Base-by-base conservation (phyloP, 2,797 vertebrate genomes). In the Falco peregrinus region DNA sequence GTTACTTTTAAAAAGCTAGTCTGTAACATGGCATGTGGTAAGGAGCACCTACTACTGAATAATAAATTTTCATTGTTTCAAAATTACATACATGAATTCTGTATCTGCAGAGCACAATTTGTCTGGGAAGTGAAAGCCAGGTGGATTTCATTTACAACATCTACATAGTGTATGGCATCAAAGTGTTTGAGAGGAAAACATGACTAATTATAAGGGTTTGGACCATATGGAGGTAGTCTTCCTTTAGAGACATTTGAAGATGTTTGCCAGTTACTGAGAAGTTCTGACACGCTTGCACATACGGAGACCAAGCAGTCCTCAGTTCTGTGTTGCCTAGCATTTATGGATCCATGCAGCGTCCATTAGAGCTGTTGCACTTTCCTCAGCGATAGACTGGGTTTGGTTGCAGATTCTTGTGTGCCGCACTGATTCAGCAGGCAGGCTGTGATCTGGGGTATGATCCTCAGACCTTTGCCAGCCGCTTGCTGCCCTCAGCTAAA, bases 191-290 rank as follows among this genome's bases (percentile, higher is more conserved):
- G 69, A 84, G 67, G 48, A 89, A 93, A 83, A 57, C 37, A 13
- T 10, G 26, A 61, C 37, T 85, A 67, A 56, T 87, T 71, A 20
- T n/a, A 84, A 87, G 87, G 61, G 51, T 87, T 96, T 95, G 89
- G 83, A 61, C 68, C 60, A 50, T 53, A 65, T 69, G 77, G 67
- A 48, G 13, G 13, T 60, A 33, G 56, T 91, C 51, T 89, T 94
- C 54, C 75, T 82, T 67, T 63, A 81, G 85, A 87, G 60, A 43
- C 15, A 43, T 43, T 43, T 88, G 60, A 90, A 82, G 56, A 54
- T 74, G 47, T 77, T 87, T 91, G 70, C 77, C 35, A 78, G 65
- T 80, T 91, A 53, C 63, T 59, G 86, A 91, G 76, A 51, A 60
- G 8, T 84, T 81, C 63, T 86, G 73, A 91, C 37, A 37, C 1